Base-by-base conservation (phyloP, 2,113 vertebrate species). In the Lepus timidus region DNA sequence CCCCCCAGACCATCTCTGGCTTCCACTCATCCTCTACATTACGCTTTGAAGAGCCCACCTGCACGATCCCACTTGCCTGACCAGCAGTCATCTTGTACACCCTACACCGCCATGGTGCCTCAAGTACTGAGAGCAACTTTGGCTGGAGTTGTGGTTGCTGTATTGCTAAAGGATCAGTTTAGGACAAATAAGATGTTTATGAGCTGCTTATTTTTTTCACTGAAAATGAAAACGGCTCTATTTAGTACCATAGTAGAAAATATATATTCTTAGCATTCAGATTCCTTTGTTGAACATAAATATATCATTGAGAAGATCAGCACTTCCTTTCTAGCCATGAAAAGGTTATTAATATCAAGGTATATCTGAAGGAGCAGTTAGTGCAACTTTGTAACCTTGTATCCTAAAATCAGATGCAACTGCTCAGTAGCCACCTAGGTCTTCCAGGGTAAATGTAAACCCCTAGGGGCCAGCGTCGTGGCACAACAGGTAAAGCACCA, bases 251-350 rank as follows among this genome's bases (percentile, higher is more conserved):
- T 6, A 36, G 51, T 73, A 1, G 79, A 93, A 97, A 95, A 95
- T 23, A 91, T 1, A 65, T 23, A 91, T 86, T 95, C 83, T 97
- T 79, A 89, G 31, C 44, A 78, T 64, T 88, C 86, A 89, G 6
- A 93, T 71, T 91, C 93, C 12, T 82, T 75, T 74, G 31, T 83
- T 86, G 22, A 91, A 91, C 81, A 84, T 71, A 96, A 96, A 93
- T 93, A 83, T 86, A 80, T 29, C 83, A 84, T 9, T 68, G 36
- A 94, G 76, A 93, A 96, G 82, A 85, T 82, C 78, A 87, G 70
- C 70, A 91, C 64, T 89, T 25, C 49, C 91, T 89, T 93, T 94
- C 91, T 71, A 96, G 68, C 58, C 67, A 89, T 55, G 86, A 95
- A 90, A 95, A 83, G 51, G 6, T 86, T 91, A 96, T 93, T 75